Evolutionary conservation across 2,888 invertebrate species (phyloP), one percentile per base, ranked within the genome.

Genomic region (Ceraclea dissimilis): DNA sequence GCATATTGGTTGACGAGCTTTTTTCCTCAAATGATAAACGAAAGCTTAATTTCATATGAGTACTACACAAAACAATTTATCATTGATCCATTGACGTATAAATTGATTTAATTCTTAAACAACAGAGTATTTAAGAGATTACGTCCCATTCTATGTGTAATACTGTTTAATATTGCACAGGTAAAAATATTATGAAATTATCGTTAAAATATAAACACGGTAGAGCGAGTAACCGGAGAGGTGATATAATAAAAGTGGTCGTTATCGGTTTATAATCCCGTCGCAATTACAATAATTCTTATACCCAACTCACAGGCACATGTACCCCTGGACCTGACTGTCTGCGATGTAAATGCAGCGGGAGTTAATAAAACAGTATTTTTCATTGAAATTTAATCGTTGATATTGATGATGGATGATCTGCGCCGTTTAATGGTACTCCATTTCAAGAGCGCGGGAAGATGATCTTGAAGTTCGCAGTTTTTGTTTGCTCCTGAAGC

Each of bases 211-310:
- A 61, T 61, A 54, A 46, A 50, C 58, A 58, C 48, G 54, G 54
- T 39, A 57, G 56, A 58, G 59, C 56, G 58, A 54, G n/a, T n/a
- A n/a, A n/a, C n/a, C n/a, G n/a, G n/a, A 26, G 26, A 26, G 26
- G 26, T 26, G 26, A 26, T 26, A 26, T 26, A 26, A 26, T 26
- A 55, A 55, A 53, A 58, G 61, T 55, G 59, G 39, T 54, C 61
- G 61, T 61, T 61, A 61, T 61, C 61, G 59, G 61, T 39, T 59
- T 47, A 56, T 61, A 59, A 61, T 61, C 59, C 61, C 51, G 50
- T 59, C 61, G 57, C 59, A 61, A 61, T 61, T 59, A 61, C 61
- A 61, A 61, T 61, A 61, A 61, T 61, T 61, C 61, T 61, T 61
- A 57, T 39, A 39, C 13, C 39, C 8, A 4, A 39, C 39, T 39